A percentile compares a stretch with the other conserved stretches of the same genome.
Evolutionary conservation across 2,797 vertebrate genomes (phyloP).

Genomic region (Rhinoraja longicauda): DNA sequence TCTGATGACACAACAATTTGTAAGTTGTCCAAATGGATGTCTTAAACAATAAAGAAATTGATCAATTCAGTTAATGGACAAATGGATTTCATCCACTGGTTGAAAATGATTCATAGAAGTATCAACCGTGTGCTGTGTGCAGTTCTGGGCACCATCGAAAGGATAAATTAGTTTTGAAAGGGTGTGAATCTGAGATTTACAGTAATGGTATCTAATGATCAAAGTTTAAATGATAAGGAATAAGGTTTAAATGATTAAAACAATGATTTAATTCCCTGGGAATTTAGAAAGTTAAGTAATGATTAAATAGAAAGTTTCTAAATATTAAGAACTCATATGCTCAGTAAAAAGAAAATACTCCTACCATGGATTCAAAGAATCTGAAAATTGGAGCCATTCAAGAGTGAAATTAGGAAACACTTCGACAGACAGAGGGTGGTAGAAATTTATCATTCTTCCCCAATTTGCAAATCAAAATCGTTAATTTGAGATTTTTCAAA

Average conservation of each 20-base stretch:
- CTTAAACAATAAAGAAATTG: not conserved
- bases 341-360: too few species aligned
- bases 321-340: not conserved
- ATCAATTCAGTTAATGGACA: not conserved
- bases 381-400: not conserved
- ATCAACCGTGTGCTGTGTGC: not conserved
- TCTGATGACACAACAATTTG: not conserved
- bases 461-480: not conserved
- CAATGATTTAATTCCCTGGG: not conserved
- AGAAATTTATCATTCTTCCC: not conserved
- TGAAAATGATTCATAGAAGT: not conserved
- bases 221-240: not conserved
- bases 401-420: not conserved
- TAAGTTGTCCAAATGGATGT: not conserved
- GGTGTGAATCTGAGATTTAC: too few species aligned
- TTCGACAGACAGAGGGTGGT: not conserved
- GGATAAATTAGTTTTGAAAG: not conserved
- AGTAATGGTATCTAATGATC: too few species aligned
- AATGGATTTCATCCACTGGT: not conserved
- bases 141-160: not conserved
- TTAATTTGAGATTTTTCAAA: not conserved
- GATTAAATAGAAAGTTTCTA: not conserved
- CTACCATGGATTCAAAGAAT: too few species aligned
- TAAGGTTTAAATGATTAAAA: not conserved
- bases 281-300: not conserved